Base-by-base conservation (phyloP, 2,888 invertebrate genomes). In the Lepeophtheirus nordmannii region DNA sequence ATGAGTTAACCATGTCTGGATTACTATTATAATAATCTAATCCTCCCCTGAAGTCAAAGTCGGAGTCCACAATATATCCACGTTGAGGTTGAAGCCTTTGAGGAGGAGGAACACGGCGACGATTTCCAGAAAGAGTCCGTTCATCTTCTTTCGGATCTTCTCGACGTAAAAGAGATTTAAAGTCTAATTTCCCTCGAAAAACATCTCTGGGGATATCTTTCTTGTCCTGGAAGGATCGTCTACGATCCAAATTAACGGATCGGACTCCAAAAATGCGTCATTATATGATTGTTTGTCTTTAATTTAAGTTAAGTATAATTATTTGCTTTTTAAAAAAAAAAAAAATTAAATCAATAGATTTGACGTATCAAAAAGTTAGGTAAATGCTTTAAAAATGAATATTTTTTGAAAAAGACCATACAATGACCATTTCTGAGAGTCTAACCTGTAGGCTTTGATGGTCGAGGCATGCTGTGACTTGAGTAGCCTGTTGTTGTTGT, bases 101-200 rank as follows among this genome's bases (percentile, higher is more conserved):
- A 1, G 46, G 22, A 22, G n/a, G 22, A 20, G 22, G 20, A 62
- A 11, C 22, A 23, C 20, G 38, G 40, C 22, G 40, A 30, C n/a
- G 22, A 30, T 37, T 17, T 17, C 63, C 23, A 20, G 60, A 60
- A 23, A 38, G 30, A 20, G 53, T 46, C 9, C 63, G 22, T 53
- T 63, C 63, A n/a, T 63, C 63, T n/a, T 63, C 63, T 56, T 63
- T 63, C 2, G 63, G 63, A 37, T 63, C 38, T n/a, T 46, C 41
- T 63, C 38, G 46, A n/a, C 63, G 46, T n/a, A 63, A 30, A 17
- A 38, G 41, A 5, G 46, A 46, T 53, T 63, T 63, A n/a, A 63
- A 63, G 22, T 63, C 63, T 53, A 63, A 46, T 46, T 23, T 22
- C 14, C 37, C 37, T 9, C 10, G 11, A 37, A 63, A 63, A 12